Evolutionary conservation across 2,888 invertebrate species (phyloP).

Genomic region (Cenopis cana): DNA sequence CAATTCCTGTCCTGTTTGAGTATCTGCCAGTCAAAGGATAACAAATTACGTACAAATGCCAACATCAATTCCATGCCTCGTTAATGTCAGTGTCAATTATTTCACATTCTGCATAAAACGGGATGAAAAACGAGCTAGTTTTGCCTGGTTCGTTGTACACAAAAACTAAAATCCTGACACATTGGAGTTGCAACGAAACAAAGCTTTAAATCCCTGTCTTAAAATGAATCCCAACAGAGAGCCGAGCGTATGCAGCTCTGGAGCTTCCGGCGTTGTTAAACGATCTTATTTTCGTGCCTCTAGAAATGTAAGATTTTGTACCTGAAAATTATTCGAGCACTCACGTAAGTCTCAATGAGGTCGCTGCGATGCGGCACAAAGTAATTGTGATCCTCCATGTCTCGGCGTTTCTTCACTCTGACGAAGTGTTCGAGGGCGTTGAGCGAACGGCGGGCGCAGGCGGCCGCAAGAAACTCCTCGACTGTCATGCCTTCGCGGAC

Average conservation of each 20-base stretch:
- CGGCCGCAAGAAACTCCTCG: slow-evolving; percentile 96
- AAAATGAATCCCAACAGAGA: slow-evolving; percentile 11
- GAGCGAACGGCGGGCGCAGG: slow-evolving; percentile 95
- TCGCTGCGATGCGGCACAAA: slow-evolving; percentile 98
- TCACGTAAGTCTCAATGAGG: slow-evolving; percentile 97
- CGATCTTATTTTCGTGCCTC: neutral
- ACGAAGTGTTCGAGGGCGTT: slow-evolving; percentile 98
- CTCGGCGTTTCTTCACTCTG: slow-evolving; percentile 95
- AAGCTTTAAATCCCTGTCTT: neutral
- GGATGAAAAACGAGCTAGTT: slow-evolving; percentile 29
- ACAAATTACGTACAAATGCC: neutral
- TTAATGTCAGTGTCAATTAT: slow-evolving; percentile 33
- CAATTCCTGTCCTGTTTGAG: neutral
- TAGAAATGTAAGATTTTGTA: slow-evolving; percentile 2
- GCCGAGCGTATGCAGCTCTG: neutral
- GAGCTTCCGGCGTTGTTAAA: slow-evolving; percentile 19
- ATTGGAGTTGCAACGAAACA: slow-evolving; percentile 21
- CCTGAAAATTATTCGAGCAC: slow-evolving; percentile 63
- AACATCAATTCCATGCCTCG: slow-evolving; percentile 11
- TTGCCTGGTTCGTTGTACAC: slow-evolving; percentile 6
- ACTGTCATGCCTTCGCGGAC: slow-evolving; percentile 97
- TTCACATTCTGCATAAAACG: slow-evolving; percentile 1
- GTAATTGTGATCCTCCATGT: slow-evolving; percentile 98
- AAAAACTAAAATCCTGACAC: slow-evolving; percentile 22
- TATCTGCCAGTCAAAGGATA: neutral